These are phyloP conservation scores for Limnothrissa miodon DNA, from an alignment of 2,113 vertebrate genomes.

Conservation along the genomic window DNA sequence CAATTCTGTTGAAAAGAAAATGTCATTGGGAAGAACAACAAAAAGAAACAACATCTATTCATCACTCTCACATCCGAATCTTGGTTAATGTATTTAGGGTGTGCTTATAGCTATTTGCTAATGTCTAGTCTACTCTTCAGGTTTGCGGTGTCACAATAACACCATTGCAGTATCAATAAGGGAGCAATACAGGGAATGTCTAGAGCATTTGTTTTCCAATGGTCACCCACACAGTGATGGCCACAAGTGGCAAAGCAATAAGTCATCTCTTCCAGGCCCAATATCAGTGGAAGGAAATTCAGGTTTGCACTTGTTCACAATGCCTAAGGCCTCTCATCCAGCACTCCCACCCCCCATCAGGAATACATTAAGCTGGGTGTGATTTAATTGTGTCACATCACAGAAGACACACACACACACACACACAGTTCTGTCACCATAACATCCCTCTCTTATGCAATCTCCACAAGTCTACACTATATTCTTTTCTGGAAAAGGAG, in stretches of 20 bases:
- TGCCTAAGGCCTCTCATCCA: neutral
- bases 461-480: neutral
- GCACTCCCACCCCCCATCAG: neutral
- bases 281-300: conserved; percentile 4
- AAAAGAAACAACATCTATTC: conserved; percentile 1
- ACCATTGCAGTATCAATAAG: neutral
- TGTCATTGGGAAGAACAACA: conserved; percentile 25
- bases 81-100: neutral
- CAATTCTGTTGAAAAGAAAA: neutral
- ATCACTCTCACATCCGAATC: conserved; percentile 7
- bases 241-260: neutral
- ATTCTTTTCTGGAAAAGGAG: neutral
- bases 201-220: neutral
- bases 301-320: conserved; percentile 2
- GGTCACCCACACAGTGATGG: neutral
- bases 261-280: conserved; percentile 8
- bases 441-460: neutral
- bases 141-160: neutral
- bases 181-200: neutral
- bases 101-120: neutral
- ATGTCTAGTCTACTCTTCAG: neutral
- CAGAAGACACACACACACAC: conserved; percentile 18
- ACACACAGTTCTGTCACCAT: neutral
- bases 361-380: conserved; percentile 5
- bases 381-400: conserved; percentile 6